Evolutionary conservation across 2,888 invertebrate genomes (phyloP).

Genomic region (Diaprepes abbreviatus): DNA sequence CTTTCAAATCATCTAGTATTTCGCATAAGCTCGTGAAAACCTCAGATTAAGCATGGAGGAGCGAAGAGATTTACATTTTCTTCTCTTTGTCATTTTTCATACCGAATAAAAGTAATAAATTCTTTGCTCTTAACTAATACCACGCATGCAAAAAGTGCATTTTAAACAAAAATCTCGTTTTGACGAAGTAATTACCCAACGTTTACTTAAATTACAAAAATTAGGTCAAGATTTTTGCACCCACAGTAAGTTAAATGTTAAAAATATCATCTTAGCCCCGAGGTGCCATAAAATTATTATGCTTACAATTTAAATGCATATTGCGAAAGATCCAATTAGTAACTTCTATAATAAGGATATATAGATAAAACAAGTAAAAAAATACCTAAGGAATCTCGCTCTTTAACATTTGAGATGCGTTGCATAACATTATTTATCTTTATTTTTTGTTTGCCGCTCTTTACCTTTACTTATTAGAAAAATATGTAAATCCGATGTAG

Average conservation of each 20-base stretch:
- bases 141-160: neutral
- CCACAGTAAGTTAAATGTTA: slow-evolving; percentile 8
- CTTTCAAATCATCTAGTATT: too few species aligned
- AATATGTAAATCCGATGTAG: neutral
- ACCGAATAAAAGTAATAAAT: too few species aligned
- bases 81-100: too few species aligned
- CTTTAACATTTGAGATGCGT: slow-evolving; percentile 46
- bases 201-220: slow-evolving; percentile 7
- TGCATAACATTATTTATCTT: slow-evolving; percentile 38
- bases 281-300: slow-evolving; percentile 2
- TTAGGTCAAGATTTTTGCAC: slow-evolving; percentile 34
- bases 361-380: slow-evolving; percentile 24
- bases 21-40: too few species aligned
- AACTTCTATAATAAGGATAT: slow-evolving; percentile 14
- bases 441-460: too few species aligned
- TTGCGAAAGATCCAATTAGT: slow-evolving; percentile 45
- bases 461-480: neutral
- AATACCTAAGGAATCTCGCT: slow-evolving; percentile 36
- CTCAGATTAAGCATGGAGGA: too few species aligned
- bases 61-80: too few species aligned
- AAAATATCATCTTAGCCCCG: slow-evolving; percentile 13
- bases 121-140: too few species aligned
- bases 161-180: neutral
- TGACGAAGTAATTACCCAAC: neutral
- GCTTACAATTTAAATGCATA: slow-evolving; percentile 31